Evolutionary conservation across 1,140 invertebrate genomes (phyloP), one percentile per base, ranked within the genome.

Genomic region (Chironomus tepperi): DNA sequence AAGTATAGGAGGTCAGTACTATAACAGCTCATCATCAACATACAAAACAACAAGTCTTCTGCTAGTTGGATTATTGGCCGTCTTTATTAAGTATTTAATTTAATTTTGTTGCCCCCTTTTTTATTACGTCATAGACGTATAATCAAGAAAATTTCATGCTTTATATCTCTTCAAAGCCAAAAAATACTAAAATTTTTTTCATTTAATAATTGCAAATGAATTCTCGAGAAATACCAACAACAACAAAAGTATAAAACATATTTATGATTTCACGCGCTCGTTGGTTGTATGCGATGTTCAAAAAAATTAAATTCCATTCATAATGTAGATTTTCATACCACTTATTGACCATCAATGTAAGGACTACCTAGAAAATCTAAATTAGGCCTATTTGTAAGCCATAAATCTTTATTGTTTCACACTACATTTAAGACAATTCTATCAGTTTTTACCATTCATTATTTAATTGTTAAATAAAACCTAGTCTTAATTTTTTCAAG

Each of bases 141-240:
- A 70, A 18, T 9, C 16, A 70, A 57, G n/a, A 57, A 57, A 19
- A 70, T 70, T 70, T 70, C 19, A 70, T 70, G 65, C 19, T 70
- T 70, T 16, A 70, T 16, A 18, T 21, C 18, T 70, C 18, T 18
- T 18, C n/a, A 70, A 70, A 70, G 65, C 65, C 65, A 70, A 70
- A 70, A 8, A 57, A 10, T 5, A 57, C 47, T n/a, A 9, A 47
- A n/a, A n/a, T n/a, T 47, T 47, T 47, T 57, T 57, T 57, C 12
- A n/a, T 70, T 70, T 70, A 70, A 70, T 70, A 5, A 70, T 70
- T 70, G n/a, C 65, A 70, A 70, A 70, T 70, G 65, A 70, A 70
- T 70, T 70, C 65, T 70, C 19, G 16, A 70, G 19, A 70, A 70
- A 7, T n/a, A 67, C 18, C 16, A 70, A 70, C 9, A 70, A 19